Conservation (phyloP, 2,888 invertebrate species). For the Caradrina clavipalpis region DNA sequence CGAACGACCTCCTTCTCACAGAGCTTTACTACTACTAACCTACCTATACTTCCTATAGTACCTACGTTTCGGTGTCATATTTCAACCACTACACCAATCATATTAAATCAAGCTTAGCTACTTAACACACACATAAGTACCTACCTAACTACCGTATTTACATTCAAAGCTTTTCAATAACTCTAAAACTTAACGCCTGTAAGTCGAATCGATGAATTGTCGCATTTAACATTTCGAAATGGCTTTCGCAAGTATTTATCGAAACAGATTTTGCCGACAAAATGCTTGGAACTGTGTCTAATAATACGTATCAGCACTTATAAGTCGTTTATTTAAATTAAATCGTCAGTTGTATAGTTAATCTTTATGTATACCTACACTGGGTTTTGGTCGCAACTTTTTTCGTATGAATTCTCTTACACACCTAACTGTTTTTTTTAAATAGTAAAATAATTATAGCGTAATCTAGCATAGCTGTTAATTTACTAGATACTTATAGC, state of each 20-base stretch:
- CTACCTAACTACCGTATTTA: conserved; percentile 29
- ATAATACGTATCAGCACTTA: conserved; percentile 49
- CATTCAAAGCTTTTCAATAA: conserved; percentile 40
- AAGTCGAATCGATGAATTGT: conserved; percentile 63
- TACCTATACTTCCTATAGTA: background rate
- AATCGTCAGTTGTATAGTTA: conserved; percentile 53
- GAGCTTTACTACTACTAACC: no score
- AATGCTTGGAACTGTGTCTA: conserved; percentile 49
- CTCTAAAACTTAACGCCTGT: conserved; percentile 44
- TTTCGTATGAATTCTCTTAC: no score
- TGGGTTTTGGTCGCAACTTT: no score
- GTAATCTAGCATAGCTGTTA: no score
- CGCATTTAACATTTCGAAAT: conserved; percentile 59
- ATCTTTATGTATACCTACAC: conserved; percentile 28
- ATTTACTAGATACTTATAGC: no score
- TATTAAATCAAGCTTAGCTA: conserved; percentile 32
- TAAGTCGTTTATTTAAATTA: conserved; percentile 53
- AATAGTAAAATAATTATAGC: no score
- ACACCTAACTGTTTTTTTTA: no score
- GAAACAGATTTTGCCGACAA: conserved; percentile 60
- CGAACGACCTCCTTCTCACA: no score
- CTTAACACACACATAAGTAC: conserved; percentile 21
- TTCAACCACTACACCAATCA: conserved; percentile 43
- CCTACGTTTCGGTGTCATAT: conserved; percentile 11
- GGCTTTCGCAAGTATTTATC: conserved; percentile 61